These are phyloP conservation scores for Casuarius casuarius DNA, from an alignment of 2,113 vertebrate genomes.

Conservation along the genomic window DNA sequence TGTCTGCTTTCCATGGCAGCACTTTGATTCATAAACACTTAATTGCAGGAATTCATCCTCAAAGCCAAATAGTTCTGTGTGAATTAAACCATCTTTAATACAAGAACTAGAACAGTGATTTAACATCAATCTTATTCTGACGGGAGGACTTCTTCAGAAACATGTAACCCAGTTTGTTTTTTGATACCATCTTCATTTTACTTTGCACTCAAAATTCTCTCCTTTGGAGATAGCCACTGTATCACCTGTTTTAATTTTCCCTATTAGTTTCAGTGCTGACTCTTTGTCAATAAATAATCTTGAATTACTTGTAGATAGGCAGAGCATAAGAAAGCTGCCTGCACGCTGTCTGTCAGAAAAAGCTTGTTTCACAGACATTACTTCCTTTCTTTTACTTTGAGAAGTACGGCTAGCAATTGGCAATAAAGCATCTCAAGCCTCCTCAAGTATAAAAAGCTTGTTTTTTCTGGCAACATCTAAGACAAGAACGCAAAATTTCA, in stretches of 20 bases:
- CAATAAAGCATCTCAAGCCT: slow-evolving; percentile 45
- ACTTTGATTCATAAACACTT: slow-evolving; percentile 54
- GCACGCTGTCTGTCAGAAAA: background rate
- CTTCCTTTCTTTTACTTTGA: slow-evolving; percentile 29
- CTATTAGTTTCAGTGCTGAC: background rate
- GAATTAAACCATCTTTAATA: slow-evolving; percentile 26
- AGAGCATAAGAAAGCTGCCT: background rate
- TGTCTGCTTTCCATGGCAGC: slow-evolving; percentile 48
- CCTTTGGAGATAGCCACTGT: background rate
- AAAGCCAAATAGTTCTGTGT: slow-evolving; percentile 36
- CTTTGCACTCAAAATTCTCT: background rate
- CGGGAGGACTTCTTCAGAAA: background rate
- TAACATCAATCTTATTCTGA: slow-evolving; percentile 17
- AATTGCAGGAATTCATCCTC: slow-evolving; percentile 53
- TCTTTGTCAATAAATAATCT: background rate
- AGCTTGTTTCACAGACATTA: slow-evolving; percentile 35
- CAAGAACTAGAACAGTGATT: slow-evolving; percentile 5
- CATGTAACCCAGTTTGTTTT: background rate
- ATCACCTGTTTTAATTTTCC: slow-evolving; percentile 37
- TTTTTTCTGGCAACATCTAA: slow-evolving; percentile 51
- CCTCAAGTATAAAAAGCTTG: slow-evolving; percentile 45
- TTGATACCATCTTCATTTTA: background rate
- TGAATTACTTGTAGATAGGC: slow-evolving; percentile 10
- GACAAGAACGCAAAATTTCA: slow-evolving; percentile 18
- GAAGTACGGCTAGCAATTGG: slow-evolving; percentile 10